These are phyloP conservation scores for Petrolisthes manimaculis DNA, from an alignment of 2,888 invertebrate species.

Conservation along the genomic window DNA sequence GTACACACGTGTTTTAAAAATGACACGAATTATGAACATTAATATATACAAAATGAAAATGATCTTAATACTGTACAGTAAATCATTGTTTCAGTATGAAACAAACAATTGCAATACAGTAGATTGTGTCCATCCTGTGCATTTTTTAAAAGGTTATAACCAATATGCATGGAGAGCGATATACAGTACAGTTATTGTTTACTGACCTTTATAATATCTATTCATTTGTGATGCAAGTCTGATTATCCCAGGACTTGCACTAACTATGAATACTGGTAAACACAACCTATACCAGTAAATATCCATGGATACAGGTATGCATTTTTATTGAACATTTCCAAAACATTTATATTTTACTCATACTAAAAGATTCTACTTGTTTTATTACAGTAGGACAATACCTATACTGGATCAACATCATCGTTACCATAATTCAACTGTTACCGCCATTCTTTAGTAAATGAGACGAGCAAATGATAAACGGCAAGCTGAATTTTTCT, in stretches of 20 bases:
- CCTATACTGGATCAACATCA: no score
- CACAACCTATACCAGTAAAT: neutral
- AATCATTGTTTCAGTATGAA: constrained; percentile 37
- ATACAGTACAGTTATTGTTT: neutral
- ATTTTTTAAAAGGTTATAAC: neutral
- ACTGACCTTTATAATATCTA: neutral
- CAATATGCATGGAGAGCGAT: neutral
- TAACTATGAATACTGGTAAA: neutral
- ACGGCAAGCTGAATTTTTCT: no score
- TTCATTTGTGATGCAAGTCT: no score
- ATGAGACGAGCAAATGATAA: no score
- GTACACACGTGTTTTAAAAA: no score
- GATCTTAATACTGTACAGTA: constrained; percentile 35
- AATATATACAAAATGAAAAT: constrained; percentile 15
- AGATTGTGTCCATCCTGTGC: neutral
- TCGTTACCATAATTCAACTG: no score
- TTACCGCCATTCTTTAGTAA: no score
- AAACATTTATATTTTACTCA: no score
- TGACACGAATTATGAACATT: neutral
- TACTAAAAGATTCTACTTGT: no score
- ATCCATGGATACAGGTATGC: neutral
- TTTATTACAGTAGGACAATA: no score
- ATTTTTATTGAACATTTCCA: neutral
- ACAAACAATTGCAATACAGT: constrained; percentile 20
- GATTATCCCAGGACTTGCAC: no score